Evolutionary conservation across 2,113 vertebrate genomes (phyloP).

Genomic region (Chlorocebus sabaeus): DNA sequence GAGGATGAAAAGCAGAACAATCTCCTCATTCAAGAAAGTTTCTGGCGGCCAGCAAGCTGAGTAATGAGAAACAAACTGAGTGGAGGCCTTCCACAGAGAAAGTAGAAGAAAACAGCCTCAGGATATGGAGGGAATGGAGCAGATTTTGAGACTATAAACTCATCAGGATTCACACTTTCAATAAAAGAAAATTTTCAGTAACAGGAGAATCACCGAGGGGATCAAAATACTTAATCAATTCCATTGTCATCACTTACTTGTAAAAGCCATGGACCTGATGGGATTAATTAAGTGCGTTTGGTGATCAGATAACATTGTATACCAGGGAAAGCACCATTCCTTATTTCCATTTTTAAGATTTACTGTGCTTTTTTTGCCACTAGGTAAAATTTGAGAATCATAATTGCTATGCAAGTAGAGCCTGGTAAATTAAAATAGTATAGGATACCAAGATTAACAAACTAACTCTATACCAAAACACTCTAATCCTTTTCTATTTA

Average conservation of each 20-base stretch:
- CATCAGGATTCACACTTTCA: neutral
- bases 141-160: neutral
- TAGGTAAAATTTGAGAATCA: neutral
- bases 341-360: neutral
- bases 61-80: neutral
- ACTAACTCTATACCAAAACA: neutral
- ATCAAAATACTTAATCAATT: neutral
- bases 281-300: neutral
- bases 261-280: neutral
- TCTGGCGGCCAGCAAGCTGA: neutral
- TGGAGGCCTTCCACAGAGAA: neutral
- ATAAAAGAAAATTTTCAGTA: neutral
- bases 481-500: neutral
- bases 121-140: neutral
- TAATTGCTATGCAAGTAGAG: neutral
- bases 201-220: neutral
- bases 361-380: neutral
- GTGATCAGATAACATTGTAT: neutral
- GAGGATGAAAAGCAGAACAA: neutral
- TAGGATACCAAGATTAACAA: neutral
- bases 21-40: neutral
- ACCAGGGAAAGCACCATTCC: neutral
- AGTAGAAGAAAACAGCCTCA: fast-evolving
- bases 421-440: neutral
- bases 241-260: neutral